Conservation (phyloP, 2,113 vertebrate species). For the Planiliza haematocheilus region DNA sequence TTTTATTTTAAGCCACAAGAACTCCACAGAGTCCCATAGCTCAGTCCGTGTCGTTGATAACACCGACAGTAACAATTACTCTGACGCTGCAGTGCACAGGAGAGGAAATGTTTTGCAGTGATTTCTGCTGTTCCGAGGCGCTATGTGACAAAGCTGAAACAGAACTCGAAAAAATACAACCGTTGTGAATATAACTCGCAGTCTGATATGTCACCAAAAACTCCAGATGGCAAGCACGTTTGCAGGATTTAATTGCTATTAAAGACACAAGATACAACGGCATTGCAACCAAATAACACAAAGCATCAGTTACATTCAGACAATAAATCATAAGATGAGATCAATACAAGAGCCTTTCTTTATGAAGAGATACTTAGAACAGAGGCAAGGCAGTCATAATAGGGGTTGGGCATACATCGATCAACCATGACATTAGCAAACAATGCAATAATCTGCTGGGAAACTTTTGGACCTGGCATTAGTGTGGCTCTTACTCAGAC, state of each 20-base stretch:
- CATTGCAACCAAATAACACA: conserved; percentile 9
- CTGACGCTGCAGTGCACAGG: conserved; percentile 2
- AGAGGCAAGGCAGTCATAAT: conserved; percentile 4
- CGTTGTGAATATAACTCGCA: not conserved
- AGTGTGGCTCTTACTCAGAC: no score
- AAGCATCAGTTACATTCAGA: conserved; percentile 2
- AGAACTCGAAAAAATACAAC: not conserved
- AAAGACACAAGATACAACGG: not conserved
- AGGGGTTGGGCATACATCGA: not conserved
- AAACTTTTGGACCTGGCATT: no score
- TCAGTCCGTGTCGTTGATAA: not conserved
- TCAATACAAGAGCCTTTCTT: not conserved
- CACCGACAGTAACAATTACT: conserved; percentile 19
- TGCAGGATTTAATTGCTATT: not conserved
- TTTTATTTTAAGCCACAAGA: not conserved
- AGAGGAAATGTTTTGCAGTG: conserved; percentile 24
- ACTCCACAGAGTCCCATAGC: not conserved
- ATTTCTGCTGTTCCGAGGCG: conserved; percentile 17
- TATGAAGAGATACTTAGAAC: conserved; percentile 2
- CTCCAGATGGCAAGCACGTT: no score
- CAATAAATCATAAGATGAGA: conserved; percentile 4
- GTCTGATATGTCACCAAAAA: not conserved
- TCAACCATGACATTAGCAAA: no score
- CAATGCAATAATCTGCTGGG: no score
- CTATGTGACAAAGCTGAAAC: conserved; percentile 12